Evolutionary conservation across 2,797 vertebrate genomes (phyloP), one percentile per base, ranked within the genome.

Genomic region (Propithecus deckenii): DNA sequence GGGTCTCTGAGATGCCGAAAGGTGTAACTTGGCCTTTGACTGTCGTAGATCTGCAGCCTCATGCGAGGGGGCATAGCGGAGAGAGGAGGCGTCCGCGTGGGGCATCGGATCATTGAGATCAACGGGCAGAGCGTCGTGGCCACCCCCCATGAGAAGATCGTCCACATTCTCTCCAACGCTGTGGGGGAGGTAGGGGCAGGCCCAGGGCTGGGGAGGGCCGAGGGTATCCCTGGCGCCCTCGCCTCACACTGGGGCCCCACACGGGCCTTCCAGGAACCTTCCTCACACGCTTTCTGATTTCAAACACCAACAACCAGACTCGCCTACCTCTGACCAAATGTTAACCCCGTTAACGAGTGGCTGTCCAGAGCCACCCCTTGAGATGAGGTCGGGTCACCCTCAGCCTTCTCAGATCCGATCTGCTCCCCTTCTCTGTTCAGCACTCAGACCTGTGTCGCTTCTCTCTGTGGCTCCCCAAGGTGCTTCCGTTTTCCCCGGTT

Each of bases 51-150:
- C 98, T 99, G 99, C 98, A 99, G 99, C 98, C 99, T 99, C 95
- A 99, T 99, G 99, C 99, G 99, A 93, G 99, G 99, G 4, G 99
- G 99, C 11, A 99, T 99, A 78, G 99, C 99, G 1, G 99, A 99
- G 96, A 98, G 99, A 75, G 99, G 99, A 1, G 99, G 99, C 0
- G 99, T 99, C 80, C 99, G 99, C n/a, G 99, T 99, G 2, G 99
- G 99, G 69, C 99, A 99, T 97, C 99, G 99, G 72, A 99, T 99
- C 97, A 99, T 99, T 78, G 99, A 99, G 97, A 99, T 99, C 98
- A 99, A 99, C 4, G 99, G 99, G 61, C 99, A 99, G 98, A 99
- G 99, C 0, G 99, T 99, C 71, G 99, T 99, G 76, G 99, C 99
- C 94, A 99, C 99, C 0, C 99, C 99, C 2, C 99, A 99, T 7